These are phyloP conservation scores for Pionites leucogaster DNA, from an alignment of 2,113 vertebrate genomes.

Conservation along the genomic window DNA sequence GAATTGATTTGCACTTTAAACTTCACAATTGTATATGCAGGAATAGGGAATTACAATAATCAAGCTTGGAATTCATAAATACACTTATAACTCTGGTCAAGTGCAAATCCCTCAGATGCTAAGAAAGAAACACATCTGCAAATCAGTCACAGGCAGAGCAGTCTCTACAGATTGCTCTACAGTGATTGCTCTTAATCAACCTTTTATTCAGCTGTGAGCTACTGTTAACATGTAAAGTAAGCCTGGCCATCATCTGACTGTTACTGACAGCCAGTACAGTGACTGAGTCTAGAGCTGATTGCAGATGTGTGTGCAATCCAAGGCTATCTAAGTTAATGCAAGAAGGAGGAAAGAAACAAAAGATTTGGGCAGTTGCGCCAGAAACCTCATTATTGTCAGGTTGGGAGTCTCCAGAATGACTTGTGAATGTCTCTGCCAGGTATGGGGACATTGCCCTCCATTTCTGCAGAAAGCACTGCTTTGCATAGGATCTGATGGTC, in stretches of 20 bases:
- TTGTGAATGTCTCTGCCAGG: background rate
- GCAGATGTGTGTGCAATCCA: background rate
- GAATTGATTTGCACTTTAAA: background rate
- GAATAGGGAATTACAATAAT: background rate
- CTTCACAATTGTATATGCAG: background rate
- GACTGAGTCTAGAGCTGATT: background rate
- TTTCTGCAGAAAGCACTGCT: background rate
- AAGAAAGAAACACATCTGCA: background rate
- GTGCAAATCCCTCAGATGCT: background rate
- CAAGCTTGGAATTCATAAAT: background rate
- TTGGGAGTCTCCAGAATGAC: background rate
- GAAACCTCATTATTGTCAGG: background rate
- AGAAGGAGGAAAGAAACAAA: background rate
- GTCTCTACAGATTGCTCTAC: background rate
- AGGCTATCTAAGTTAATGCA: background rate
- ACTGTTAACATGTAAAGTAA: conserved; percentile 19
- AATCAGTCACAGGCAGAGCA: background rate
- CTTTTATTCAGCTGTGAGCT: background rate
- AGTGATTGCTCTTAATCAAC: conserved; percentile 38
- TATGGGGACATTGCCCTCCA: background rate
- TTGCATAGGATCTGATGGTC: background rate
- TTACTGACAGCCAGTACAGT: background rate
- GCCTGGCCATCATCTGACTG: background rate
- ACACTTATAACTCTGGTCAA: background rate
- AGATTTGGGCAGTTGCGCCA: background rate